Percentiles rank a stretch among this genome's conserved stretches.
phyloP scores from a whole-genome alignment of 2,113 vertebrate species.

The Lagenorhynchus albirostris region DNA sequence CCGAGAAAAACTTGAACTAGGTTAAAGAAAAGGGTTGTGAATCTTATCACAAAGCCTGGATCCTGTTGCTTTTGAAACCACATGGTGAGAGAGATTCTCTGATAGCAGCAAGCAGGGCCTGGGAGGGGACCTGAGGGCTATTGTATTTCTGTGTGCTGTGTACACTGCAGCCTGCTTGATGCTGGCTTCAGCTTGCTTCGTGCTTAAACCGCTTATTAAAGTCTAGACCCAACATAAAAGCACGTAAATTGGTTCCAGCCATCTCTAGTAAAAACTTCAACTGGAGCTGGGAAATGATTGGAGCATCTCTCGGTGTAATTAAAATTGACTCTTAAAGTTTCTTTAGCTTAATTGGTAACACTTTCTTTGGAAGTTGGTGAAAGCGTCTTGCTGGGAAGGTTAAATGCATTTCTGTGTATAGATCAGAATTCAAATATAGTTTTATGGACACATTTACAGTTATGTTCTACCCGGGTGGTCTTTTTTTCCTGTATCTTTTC shows the following conservation, averaged over 20 bases:
- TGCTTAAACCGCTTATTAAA: constrained; percentile 95
- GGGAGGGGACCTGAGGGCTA: constrained; percentile 51
- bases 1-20: constrained; percentile 22
- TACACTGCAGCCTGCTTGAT: constrained; percentile 80
- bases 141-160: constrained; percentile 67
- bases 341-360: constrained; percentile 86
- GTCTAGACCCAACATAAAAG: constrained; percentile 99
- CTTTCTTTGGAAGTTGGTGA: constrained; percentile 84
- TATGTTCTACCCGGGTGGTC: constrained; percentile 87
- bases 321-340: constrained; percentile 88
- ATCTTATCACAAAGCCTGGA: constrained; percentile 39
- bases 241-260: constrained; percentile 91
- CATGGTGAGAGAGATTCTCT: constrained; percentile 19
- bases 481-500: constrained; percentile 83
- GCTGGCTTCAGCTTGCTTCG: constrained; percentile 84
- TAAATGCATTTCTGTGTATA: constrained; percentile 85
- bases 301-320: constrained; percentile 85
- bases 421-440: constrained; percentile 85
- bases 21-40: constrained; percentile 4
- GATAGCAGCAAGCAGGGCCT: constrained; percentile 49
- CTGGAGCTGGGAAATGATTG: constrained; percentile 84
- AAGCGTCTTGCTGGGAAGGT: constrained; percentile 84
- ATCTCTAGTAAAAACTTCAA: constrained; percentile 88
- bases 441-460: constrained; percentile 87
- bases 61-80: not conserved